phyloP scores from a whole-genome alignment of 64 coral and sea anemone species.

The Hydrozoanthus tunicans region DNA sequence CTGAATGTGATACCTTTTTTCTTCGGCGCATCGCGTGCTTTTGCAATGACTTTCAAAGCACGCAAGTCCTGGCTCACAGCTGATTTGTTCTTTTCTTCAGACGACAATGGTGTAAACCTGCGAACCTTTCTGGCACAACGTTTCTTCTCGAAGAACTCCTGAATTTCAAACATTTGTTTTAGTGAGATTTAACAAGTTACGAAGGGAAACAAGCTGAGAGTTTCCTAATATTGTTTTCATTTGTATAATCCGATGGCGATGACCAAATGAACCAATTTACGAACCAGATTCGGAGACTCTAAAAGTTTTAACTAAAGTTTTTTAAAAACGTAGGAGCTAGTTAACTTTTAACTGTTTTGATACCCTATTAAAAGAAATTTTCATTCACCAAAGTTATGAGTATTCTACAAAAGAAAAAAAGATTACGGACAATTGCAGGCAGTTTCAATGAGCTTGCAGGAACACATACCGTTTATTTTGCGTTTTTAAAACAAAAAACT shows the following conservation, averaged over 20 bases:
- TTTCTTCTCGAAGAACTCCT: conserved; percentile 61
- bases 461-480: too few species aligned
- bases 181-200: background rate
- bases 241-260: background rate
- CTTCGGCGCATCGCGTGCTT: conserved; percentile 43
- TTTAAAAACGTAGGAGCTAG: too few species aligned
- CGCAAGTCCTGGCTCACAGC: conserved; percentile 44
- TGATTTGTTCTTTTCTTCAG: conserved; percentile 2
- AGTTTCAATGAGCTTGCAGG: too few species aligned
- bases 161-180: background rate
- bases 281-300: too few species aligned
- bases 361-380: too few species aligned
- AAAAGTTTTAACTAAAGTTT: too few species aligned
- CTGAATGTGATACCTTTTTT: conserved; percentile 18
- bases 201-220: background rate
- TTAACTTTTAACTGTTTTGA: too few species aligned
- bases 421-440: too few species aligned
- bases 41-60: conserved; percentile 45
- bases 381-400: too few species aligned
- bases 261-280: too few species aligned
- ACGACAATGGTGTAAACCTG: conserved; percentile 8
- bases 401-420: too few species aligned
- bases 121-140: conserved; percentile 35
- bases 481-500: too few species aligned
- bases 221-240: background rate